Conservation (phyloP, 2,888 invertebrate species). For the Exephanes ischioxanthus region DNA sequence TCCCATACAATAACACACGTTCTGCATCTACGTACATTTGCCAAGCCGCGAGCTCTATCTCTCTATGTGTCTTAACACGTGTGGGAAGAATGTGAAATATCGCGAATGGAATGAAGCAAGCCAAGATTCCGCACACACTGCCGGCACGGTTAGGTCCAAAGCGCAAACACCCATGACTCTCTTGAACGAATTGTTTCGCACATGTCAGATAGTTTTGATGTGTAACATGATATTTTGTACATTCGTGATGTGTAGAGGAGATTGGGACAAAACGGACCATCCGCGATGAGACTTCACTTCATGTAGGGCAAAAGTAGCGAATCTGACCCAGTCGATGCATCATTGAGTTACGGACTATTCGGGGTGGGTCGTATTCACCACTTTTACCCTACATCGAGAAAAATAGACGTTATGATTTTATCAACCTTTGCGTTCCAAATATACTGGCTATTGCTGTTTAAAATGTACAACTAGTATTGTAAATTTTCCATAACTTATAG, state of each 20-base stretch:
- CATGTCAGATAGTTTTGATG: slow-evolving; percentile 8
- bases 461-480: not conserved
- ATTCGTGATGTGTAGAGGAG: not conserved
- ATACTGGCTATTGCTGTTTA: not conserved
- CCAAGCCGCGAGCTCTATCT: slow-evolving; percentile 2
- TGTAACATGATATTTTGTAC: slow-evolving; percentile 35
- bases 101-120: slow-evolving; percentile 82
- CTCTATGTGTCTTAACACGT: slow-evolving; percentile 80
- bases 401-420: no score
- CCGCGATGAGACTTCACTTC: not conserved
- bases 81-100: slow-evolving; percentile 84
- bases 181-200: slow-evolving; percentile 1
- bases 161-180: slow-evolving; percentile 15
- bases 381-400: not conserved
- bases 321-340: not conserved
- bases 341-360: no score
- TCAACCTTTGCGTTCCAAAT: no score
- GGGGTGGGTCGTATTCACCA: not conserved
- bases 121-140: slow-evolving; percentile 66
- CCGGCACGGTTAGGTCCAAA: not conserved
- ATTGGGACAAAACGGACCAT: not conserved
- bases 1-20: slow-evolving; percentile 51
- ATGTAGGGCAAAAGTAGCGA: not conserved
- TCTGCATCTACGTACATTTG: slow-evolving; percentile 41
- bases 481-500: not conserved